Evolutionary conservation across 1,140 invertebrate species (phyloP).

Genomic region (Medauroidea extradentata): DNA sequence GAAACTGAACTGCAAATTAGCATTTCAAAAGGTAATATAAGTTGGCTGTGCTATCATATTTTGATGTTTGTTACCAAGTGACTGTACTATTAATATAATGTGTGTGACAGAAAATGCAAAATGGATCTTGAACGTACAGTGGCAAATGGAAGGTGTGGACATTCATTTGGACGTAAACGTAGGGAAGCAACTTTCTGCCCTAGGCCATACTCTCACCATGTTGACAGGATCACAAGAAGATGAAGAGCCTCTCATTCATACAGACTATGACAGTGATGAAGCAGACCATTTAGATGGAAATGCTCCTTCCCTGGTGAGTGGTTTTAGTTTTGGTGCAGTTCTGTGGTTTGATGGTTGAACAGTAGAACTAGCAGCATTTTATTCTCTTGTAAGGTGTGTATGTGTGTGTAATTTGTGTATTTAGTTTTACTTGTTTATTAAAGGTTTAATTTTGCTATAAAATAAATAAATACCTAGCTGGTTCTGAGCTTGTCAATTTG

Average conservation of each 20-base stretch:
- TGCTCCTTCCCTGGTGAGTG: constrained; percentile 15
- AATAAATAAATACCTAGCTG: no score
- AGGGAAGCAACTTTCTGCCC: constrained; percentile 88
- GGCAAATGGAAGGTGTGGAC: constrained; percentile 99
- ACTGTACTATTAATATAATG: constrained; percentile 7
- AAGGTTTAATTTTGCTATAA: no score
- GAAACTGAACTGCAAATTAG: no score
- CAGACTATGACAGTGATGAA: constrained; percentile 73
- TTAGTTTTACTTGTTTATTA: no score
- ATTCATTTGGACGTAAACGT: constrained; percentile 95
- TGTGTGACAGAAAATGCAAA: constrained; percentile 80
- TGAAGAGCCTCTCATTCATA: constrained; percentile 59
- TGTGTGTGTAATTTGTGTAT: no score
- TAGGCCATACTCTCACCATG: constrained; percentile 93
- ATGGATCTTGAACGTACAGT: constrained; percentile 96
- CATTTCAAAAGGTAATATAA: background rate
- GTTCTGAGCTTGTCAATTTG: no score
- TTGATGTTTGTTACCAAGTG: constrained; percentile 7
- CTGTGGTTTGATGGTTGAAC: no score
- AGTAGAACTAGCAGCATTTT: no score
- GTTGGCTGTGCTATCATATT: constrained; percentile 12
- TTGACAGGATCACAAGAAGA: constrained; percentile 77
- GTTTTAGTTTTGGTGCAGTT: no score
- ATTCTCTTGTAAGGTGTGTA: no score
- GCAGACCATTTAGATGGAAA: constrained; percentile 65